phyloP scores from a whole-genome alignment of 1,140 invertebrate species.

The Plutomurus gul region DNA sequence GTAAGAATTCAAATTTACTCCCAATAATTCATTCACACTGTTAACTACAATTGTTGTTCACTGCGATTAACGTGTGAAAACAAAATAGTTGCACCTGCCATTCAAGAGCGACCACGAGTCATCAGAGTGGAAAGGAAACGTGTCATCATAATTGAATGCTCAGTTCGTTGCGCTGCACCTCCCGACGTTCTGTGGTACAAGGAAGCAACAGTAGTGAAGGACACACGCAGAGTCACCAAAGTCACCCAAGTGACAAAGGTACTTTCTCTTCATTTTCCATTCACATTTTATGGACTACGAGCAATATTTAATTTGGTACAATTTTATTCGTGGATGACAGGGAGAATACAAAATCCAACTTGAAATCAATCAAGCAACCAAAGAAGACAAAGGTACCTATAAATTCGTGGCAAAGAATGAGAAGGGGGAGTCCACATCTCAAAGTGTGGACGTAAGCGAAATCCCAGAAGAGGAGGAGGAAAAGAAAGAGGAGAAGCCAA shows the following conservation, averaged over 20 bases:
- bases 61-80: constrained; percentile 44
- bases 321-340: constrained; percentile 59
- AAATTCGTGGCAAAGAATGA: constrained; percentile 90
- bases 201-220: constrained; percentile 75
- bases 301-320: too few relatives aligned
- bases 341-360: constrained; percentile 85
- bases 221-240: constrained; percentile 71
- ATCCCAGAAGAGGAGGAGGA: constrained; percentile 70
- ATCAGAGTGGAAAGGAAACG: constrained; percentile 87
- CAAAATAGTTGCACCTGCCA: constrained; percentile 83
- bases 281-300: too few relatives aligned
- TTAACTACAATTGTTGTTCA: not conserved
- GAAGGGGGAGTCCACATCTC: constrained; percentile 89
- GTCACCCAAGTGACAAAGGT: constrained; percentile 79
- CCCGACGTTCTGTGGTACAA: constrained; percentile 90
- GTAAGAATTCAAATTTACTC: constrained; percentile 65
- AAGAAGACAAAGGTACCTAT: constrained; percentile 82
- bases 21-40: not conserved
- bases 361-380: constrained; percentile 78
- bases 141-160: constrained; percentile 87
- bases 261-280: constrained; percentile 54
- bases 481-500: constrained; percentile 65
- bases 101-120: constrained; percentile 87
- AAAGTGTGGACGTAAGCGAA: constrained; percentile 81
- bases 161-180: constrained; percentile 82